Evolutionary conservation across 92 coral and sea anemone genomes (phyloP), one percentile per base, ranked within the genome.

Genomic region (Anthopleura xanthogrammica): DNA sequence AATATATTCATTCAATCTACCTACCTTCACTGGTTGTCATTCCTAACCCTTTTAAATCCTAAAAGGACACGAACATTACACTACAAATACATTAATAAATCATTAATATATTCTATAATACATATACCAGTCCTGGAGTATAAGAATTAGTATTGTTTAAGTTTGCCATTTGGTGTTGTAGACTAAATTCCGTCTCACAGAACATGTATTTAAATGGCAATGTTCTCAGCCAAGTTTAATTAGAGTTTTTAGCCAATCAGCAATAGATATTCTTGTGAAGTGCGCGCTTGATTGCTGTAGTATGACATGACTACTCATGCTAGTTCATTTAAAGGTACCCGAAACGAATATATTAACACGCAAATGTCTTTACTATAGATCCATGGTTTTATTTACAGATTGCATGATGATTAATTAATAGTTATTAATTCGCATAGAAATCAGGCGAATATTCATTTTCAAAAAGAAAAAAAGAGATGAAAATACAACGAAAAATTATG

Each of bases 251-350:
- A 36, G 40, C 74, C 74, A 68, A 68, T 68, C 74, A 68, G 42
- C 41, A 43, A 13, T 4, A 5, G 74, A 68, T 36, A 68, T 9
- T 68, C 29, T 3, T 68, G 6, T 8, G 41, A 16, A 11, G 14
- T 68, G 40, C 74, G 29, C 74, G 74, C 74, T 68, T 68, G 74
- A 68, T 68, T 68, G 12, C 74, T 68, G 74, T 68, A 68, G 74
- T 36, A 68, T 68, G 42, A 68, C 40, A 10, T 7, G 5, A 4
- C 16, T 4, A 22, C 12, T 76, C 7, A n/a, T 42, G 42, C 16
- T 19, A 76, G 20, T 2, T 12, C 5, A 13, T 76, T 76, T 48
- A 40, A 43, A 68, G 16, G 74, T 68, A 68, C 7, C 0, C 0
- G 2, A 46, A 46, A 23, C 39, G 70, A 62, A 62, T 62, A 62